Evolutionary conservation across 2,113 vertebrate species (phyloP), one percentile per base, ranked within the genome.

Genomic region (Ailurus styani): DNA sequence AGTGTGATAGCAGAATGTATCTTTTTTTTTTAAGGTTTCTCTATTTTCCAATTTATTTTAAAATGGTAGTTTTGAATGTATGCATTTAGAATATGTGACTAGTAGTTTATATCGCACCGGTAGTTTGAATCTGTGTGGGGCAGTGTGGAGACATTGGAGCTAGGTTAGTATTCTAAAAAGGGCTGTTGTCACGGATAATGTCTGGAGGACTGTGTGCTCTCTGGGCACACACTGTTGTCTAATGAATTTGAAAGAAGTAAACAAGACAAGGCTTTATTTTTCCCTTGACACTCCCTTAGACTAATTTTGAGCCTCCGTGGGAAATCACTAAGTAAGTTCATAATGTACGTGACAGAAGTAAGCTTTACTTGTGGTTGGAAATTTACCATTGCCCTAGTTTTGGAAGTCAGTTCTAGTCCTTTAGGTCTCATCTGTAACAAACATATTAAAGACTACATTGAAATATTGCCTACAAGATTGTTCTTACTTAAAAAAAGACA

Each of bases 61-160:
- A 97, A 98, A 97, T 93, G 91, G 97, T 99, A 99, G 98, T 78
- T 98, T 98, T 98, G 98, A 99, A 98, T 98, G 97, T 99, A 98
- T 97, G 94, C 98, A 93, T 98, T 90, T 98, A 98, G 98, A 98
- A 95, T 97, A 98, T 94, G 97, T 97, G 97, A 96, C 94, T 97
- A 97, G 94, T 98, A 97, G 98, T 98, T 98, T 98, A 95, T 98
- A 98, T 98, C 98, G 98, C 98, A 98, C 93, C 93, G 93, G 90
- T 66, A 98, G 98, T 97, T 97, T 97, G 91, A 96, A 95, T 97
- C 96, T 78, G 73, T 77, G 93, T 89, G 94, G 64, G 75, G 66
- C 64, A 90, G 8, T 84, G 40, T 96, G 94, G 91, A 90, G 72
- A 7, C 97, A 45, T 96, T 72, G 95, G 86, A 50, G 70, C 64